Evolutionary conservation across 2,797 vertebrate species (phyloP).

Genomic region (Parauchenoglanis punctatus): DNA sequence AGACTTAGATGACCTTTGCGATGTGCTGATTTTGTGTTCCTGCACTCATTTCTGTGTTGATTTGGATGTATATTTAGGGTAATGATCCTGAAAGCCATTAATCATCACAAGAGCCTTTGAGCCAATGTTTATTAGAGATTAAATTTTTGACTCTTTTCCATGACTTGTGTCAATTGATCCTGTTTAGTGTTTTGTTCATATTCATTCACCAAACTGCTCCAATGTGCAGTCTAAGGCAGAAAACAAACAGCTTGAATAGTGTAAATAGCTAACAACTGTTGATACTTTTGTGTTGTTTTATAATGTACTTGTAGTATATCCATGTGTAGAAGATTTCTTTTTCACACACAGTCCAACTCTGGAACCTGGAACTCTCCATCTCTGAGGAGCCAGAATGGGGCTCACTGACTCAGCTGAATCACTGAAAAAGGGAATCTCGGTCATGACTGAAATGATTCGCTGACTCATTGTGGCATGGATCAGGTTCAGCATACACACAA

Average conservation of each 20-base stretch:
- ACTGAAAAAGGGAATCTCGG: background rate
- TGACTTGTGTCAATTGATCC: background rate
- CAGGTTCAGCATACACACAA: background rate
- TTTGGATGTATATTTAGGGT: background rate
- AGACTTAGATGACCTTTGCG: background rate
- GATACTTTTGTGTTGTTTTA: background rate
- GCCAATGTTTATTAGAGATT: background rate
- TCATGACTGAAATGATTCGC: constrained; percentile 1
- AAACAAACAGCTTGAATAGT: background rate
- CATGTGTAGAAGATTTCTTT: background rate
- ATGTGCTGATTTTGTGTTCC: background rate
- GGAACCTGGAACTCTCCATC: background rate
- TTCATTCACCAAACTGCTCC: background rate
- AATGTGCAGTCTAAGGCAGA: background rate
- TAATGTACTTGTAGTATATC: background rate
- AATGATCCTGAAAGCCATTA: background rate
- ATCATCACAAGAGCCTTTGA: background rate
- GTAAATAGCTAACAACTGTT: background rate
- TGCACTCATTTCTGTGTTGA: background rate
- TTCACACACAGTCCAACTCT: background rate
- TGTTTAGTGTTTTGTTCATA: background rate
- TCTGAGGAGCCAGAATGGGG: background rate
- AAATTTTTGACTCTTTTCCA: background rate
- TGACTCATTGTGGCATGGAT: background rate
- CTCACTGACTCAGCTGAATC: background rate